Conservation (phyloP, 2,797 vertebrate genomes). For the Megaceryle alcyon region DNA sequence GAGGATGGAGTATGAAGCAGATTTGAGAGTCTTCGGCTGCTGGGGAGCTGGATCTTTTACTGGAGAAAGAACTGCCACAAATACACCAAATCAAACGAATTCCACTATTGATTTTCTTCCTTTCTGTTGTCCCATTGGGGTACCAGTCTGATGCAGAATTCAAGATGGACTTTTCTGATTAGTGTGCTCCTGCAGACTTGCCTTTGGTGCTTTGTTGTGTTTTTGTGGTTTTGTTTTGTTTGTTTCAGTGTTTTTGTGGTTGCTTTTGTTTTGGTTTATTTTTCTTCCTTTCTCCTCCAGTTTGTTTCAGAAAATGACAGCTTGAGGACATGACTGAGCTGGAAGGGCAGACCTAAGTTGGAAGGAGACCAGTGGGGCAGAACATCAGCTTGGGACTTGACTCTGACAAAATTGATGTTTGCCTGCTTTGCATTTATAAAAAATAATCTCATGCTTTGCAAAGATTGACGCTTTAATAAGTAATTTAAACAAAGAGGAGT, state of each 20-base stretch:
- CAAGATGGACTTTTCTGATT: background rate
- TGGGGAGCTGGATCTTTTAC: background rate
- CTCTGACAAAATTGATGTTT: background rate
- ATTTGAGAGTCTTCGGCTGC: background rate
- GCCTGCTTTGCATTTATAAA: background rate
- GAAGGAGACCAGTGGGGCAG: background rate
- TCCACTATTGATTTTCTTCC: background rate
- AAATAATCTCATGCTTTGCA: background rate
- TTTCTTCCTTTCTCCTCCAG: background rate
- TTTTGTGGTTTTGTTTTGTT: too few species aligned
- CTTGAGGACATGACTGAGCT: background rate
- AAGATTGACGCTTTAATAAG: background rate
- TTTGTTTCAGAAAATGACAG: background rate
- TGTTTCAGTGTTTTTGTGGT: too few species aligned
- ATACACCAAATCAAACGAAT: background rate
- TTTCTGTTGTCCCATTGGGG: background rate
- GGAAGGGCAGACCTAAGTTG: background rate
- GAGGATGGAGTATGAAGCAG: background rate
- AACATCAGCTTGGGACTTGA: background rate
- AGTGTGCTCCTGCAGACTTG: background rate
- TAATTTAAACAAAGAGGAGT: background rate
- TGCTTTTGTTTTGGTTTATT: too few species aligned
- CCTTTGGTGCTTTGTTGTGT: background rate
- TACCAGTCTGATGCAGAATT: background rate
- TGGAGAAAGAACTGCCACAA: background rate